phyloP scores from a whole-genome alignment of 1,140 invertebrate species.

The Pseudomyrmex pallidus region DNA sequence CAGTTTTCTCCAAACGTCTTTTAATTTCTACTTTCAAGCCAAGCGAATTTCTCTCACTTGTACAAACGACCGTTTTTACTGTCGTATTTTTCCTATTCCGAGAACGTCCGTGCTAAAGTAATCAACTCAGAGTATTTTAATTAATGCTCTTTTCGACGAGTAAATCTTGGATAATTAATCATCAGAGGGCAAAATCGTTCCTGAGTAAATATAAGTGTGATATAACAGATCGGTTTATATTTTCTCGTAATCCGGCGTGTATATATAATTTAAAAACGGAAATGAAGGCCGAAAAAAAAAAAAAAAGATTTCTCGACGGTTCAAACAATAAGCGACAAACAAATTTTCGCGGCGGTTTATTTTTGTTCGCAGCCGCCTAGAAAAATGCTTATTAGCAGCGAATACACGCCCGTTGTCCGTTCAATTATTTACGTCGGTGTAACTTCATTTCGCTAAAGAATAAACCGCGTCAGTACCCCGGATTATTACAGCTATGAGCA shows the following conservation, averaged over 20 bases:
- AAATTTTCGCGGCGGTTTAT: not conserved
- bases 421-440: slow-evolving; percentile 39
- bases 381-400: not conserved
- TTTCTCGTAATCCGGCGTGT: not conserved
- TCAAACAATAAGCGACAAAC: not conserved
- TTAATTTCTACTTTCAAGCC: slow-evolving; percentile 34
- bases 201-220: not conserved
- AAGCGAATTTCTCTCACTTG: not conserved
- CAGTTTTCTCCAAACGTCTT: slow-evolving; percentile 18
- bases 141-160: not conserved
- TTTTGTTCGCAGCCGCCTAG: not conserved
- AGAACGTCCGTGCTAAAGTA: not conserved
- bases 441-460: slow-evolving; percentile 37
- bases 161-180: slow-evolving; percentile 17
- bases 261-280: not conserved
- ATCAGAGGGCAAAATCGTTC: not conserved
- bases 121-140: slow-evolving; percentile 17
- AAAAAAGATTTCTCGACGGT: not conserved
- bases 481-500: slow-evolving; percentile 43
- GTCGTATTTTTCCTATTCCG: not conserved
- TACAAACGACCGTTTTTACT: not conserved
- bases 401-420: not conserved
- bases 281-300: not conserved
- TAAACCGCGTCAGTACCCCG: slow-evolving; percentile 11
- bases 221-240: not conserved